Base-by-base conservation (phyloP, 2,888 invertebrate species). In the Hecatera dysodea region DNA sequence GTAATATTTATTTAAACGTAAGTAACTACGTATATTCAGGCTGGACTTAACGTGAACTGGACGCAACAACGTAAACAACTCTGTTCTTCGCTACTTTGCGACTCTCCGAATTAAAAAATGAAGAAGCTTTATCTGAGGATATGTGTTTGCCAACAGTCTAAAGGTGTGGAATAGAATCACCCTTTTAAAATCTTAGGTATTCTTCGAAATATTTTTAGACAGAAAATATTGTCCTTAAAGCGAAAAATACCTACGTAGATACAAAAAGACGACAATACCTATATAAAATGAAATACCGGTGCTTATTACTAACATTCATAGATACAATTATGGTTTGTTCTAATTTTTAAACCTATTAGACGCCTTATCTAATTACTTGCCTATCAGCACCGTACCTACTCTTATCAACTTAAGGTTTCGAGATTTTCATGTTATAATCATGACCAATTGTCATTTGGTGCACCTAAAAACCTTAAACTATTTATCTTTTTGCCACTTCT, bases 401-500 rank as follows among this genome's bases (percentile, higher is more conserved):
- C 46, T 67, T 78, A 81, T 78, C 79, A 52, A 48, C 17, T 24
- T 56, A 57, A 19, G 17, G 53, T 48, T 61, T 56, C 5, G 60
- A 65, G 24, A 27, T 64, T 60, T 60, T 19, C 8, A 29, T 52
- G 55, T 60, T 50, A 48, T 56, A 22, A 8, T 8, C 22, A 22
- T 12, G 12, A 22, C 57, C 48, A n/a, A n/a, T n/a, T 44, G 24
- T n/a, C 2, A 60, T 60, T 50, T 61, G 3, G 46, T 48, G 27
- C 48, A 70, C 65, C 59, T 67, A 63, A 0, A 72, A 76, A 78
- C 53, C 73, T 61, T 24, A 78, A 53, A 66, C n/a, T 29, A 17
- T 7, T 9, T 29, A 61, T 15, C 0, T 53, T 68, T 44, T 53
- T 36, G n/a, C 67, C 11, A 36, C 29, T 22, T 4, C 17, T 61